Percentiles rank a stretch among this genome's conserved stretches.
Evolutionary conservation across 2,888 invertebrate species (phyloP).

Genomic region (Coelopa pilipes): DNA sequence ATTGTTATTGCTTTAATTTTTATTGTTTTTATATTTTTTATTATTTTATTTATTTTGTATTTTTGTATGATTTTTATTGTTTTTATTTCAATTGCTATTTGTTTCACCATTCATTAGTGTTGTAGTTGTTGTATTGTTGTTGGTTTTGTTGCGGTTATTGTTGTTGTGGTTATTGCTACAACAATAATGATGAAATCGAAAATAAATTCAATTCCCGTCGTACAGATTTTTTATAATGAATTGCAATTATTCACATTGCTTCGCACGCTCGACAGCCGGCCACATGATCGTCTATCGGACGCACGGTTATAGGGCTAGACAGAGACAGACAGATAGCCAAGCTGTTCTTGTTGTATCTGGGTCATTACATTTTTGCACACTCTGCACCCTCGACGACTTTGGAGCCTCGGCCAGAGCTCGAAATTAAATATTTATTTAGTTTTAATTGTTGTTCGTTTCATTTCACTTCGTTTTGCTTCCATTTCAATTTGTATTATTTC

Average conservation of each 20-base stretch:
- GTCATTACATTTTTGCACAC: slow-evolving; percentile 14
- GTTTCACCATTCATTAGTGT: background rate
- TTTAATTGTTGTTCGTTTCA: background rate
- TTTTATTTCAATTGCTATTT: slow-evolving; percentile 17
- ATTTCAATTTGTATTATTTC: slow-evolving; percentile 7
- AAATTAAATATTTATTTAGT: slow-evolving; percentile 13
- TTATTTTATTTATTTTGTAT: no score
- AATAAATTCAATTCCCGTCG: slow-evolving; percentile 14
- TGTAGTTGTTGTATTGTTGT: no score
- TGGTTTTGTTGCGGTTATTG: background rate
- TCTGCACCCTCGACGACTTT: background rate
- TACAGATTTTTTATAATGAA: no score
- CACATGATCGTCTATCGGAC: no score
- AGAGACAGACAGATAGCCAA: background rate
- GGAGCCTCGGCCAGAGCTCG: background rate
- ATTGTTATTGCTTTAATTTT: slow-evolving; percentile 33
- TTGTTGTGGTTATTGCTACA: background rate
- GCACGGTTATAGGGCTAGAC: background rate
- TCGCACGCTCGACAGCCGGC: no score
- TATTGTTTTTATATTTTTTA: background rate
- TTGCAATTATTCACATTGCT: no score
- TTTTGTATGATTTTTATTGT: no score
- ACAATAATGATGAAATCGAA: slow-evolving; percentile 19
- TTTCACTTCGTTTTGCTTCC: background rate
- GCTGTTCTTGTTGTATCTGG: background rate